Conservation (phyloP, 2,888 invertebrate genomes). For the Ametastegia equiseti region DNA sequence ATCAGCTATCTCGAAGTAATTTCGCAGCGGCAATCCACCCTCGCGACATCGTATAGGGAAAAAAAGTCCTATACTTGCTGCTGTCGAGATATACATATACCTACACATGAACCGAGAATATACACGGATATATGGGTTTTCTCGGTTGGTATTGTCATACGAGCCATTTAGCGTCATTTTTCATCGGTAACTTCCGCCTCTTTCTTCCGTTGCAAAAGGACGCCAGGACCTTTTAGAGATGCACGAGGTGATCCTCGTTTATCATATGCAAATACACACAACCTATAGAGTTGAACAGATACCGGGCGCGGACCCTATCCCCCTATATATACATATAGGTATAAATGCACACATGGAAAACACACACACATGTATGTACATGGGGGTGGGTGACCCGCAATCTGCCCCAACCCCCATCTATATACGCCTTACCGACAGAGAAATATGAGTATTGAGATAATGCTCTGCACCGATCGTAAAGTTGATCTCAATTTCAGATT, state of each 20-base stretch:
- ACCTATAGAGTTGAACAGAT: slow-evolving; percentile 36
- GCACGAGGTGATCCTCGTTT: slow-evolving; percentile 50
- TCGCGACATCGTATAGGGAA: no score
- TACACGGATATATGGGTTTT: slow-evolving; percentile 22
- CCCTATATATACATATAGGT: slow-evolving; percentile 9
- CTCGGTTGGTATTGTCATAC: slow-evolving; percentile 56
- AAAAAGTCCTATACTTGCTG: not conserved
- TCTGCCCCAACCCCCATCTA: slow-evolving; percentile 10
- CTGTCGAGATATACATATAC: not conserved
- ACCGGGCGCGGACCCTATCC: slow-evolving; percentile 21
- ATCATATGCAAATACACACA: slow-evolving; percentile 48
- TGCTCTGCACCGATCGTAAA: slow-evolving; percentile 27
- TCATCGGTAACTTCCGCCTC: slow-evolving; percentile 54
- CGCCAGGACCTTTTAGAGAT: slow-evolving; percentile 44
- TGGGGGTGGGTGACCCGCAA: not conserved
- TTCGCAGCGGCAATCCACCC: not conserved
- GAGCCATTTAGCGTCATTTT: slow-evolving; percentile 58
- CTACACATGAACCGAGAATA: not conserved
- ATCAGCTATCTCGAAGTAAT: slow-evolving; percentile 51
- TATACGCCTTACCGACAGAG: slow-evolving; percentile 22
- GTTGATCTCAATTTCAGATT: slow-evolving; percentile 41
- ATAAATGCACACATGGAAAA: not conserved
- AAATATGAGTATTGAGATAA: slow-evolving; percentile 38
- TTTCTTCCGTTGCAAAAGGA: slow-evolving; percentile 31
- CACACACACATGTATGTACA: no score